These are phyloP conservation scores for Gavialis gangeticus DNA, from an alignment of 2,113 vertebrate genomes.

Conservation along the genomic window DNA sequence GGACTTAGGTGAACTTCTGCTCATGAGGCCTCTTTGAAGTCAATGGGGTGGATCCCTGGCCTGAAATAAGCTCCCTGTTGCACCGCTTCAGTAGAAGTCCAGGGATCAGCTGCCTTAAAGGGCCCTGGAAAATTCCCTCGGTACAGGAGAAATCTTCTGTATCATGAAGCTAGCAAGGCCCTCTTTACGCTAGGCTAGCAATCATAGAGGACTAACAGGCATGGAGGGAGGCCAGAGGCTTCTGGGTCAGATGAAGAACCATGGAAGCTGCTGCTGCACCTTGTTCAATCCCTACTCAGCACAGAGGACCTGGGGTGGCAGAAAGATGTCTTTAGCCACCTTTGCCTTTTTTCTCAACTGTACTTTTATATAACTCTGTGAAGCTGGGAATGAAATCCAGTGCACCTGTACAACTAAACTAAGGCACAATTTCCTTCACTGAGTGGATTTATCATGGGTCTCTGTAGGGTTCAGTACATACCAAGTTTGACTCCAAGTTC, in stretches of 20 bases:
- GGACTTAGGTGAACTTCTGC: neutral
- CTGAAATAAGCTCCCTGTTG: neutral
- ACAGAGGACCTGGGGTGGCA: neutral
- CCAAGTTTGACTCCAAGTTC: neutral
- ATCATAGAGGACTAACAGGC: neutral
- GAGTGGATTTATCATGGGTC: neutral
- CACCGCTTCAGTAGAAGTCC: neutral
- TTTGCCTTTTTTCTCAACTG: neutral
- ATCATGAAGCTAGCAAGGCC: neutral
- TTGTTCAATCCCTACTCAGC: neutral
- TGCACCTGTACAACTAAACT: no score
- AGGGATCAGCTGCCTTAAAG: neutral
- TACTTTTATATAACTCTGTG: neutral
- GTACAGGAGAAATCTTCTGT: neutral
- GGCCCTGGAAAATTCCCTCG: neutral
- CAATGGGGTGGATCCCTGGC: neutral
- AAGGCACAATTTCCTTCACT: neutral
- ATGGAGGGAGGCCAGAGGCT: rapidly evolving
- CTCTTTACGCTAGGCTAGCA: neutral
- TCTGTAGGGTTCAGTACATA: neutral
- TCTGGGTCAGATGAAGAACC: neutral
- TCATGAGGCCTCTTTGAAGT: neutral
- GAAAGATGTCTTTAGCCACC: rapidly evolving
- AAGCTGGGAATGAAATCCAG: neutral
- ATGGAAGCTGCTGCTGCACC: neutral